Evolutionary conservation across 2,888 invertebrate species (phyloP).

Genomic region (Drosophila greeni): DNA sequence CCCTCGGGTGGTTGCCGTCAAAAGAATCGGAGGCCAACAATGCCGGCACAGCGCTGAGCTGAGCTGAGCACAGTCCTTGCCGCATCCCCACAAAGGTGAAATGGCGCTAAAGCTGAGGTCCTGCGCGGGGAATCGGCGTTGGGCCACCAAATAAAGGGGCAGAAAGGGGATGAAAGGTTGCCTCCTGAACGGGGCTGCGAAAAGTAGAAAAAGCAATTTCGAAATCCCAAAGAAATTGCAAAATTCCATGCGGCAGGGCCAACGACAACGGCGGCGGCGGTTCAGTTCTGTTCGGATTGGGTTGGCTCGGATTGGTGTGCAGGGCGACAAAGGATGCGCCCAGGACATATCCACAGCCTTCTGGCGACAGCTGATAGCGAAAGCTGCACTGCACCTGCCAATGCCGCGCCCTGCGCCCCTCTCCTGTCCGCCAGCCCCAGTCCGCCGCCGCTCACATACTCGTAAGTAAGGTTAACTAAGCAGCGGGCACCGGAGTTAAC

Average conservation of each 20-base stretch:
- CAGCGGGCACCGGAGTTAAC: slow-evolving; percentile 59
- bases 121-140: slow-evolving; percentile 29
- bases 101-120: slow-evolving; percentile 44
- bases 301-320: slow-evolving; percentile 21
- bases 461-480: slow-evolving; percentile 64
- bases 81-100: slow-evolving; percentile 49
- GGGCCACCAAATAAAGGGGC: slow-evolving; percentile 1
- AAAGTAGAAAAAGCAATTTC: slow-evolving; percentile 75
- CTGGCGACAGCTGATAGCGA: slow-evolving; percentile 53
- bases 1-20: slow-evolving; percentile 44
- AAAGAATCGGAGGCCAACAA: slow-evolving; percentile 65
- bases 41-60: slow-evolving; percentile 30
- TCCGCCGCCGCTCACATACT: slow-evolving; percentile 41
- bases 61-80: slow-evolving; percentile 28
- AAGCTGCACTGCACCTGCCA: slow-evolving; percentile 51
- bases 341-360: slow-evolving; percentile 40
- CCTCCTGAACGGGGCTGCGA: slow-evolving; percentile 50
- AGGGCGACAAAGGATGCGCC: slow-evolving; percentile 45
- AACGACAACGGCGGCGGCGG: slow-evolving; percentile 33
- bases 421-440: slow-evolving; percentile 6
- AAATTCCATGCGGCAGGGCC: slow-evolving; percentile 74
- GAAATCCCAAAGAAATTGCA: slow-evolving; percentile 74
- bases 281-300: slow-evolving; percentile 27
- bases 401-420: slow-evolving; percentile 22
- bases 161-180: slow-evolving; percentile 39